Base-by-base conservation (phyloP, 1,140 invertebrate genomes). In the Drosophila subpulchrella region DNA sequence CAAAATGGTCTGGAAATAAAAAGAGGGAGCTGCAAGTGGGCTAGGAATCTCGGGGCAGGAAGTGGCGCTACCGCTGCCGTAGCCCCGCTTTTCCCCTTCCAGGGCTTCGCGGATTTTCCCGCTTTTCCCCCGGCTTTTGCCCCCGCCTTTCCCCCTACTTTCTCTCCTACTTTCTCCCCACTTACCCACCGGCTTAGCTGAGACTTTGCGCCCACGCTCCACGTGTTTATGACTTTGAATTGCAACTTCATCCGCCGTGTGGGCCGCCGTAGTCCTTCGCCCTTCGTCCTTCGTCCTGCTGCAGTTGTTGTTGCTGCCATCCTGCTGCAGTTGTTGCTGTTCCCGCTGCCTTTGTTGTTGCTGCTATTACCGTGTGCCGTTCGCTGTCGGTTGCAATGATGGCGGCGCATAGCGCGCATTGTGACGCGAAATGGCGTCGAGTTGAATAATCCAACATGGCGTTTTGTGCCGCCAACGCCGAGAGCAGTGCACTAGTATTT, bases 211-310 rank as follows among this genome's bases (percentile, higher is more conserved):
- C 81, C 84, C 85, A 89, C 80, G 81, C 80, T 89, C 76, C 84
- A 89, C 81, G 84, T 89, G 84, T 89, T 89, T 89, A 89, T 89
- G 84, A 89, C 84, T 89, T 89, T 89, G 84, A 89, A 89, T 89
- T 84, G 84, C 85, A 89, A 89, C 84, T 89, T 89, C 84, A 89
- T 86, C 83, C 84, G 83, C 75, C 68, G 67, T 56, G 67, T 58
- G 67, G 48, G 74, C 63, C 51, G 44, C 34, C 27, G 34, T 58
- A 41, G 60, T 55, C 47, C 42, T 34, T 57, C 56, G 58, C 42
- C 47, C 48, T 54, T 27, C 32, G 41, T 30, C 58, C n/a, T n/a
- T n/a, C n/a, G n/a, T n/a, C n/a, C 39, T 34, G 42, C 32, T n/a
- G 63, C 32, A 13, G 57, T 27, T 44, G 20, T 54, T 30, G 39